These are phyloP conservation scores for Acanthurus leucopareius DNA, from an alignment of 2,797 vertebrate genomes.

Conservation along the genomic window DNA sequence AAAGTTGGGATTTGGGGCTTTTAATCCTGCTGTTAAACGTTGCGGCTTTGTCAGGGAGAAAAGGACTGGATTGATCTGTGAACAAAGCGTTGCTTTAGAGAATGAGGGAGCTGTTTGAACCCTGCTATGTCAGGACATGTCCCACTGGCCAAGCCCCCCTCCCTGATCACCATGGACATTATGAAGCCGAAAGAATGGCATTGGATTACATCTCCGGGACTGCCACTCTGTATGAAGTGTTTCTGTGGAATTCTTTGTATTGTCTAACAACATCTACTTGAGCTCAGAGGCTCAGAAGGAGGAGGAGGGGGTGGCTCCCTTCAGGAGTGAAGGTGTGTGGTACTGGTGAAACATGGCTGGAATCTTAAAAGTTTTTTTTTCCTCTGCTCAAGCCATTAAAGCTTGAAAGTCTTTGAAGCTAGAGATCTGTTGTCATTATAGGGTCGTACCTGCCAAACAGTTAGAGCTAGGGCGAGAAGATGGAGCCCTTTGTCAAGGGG, in stretches of 20 bases:
- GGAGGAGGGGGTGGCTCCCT: conserved; percentile 49
- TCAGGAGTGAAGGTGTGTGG: conserved; percentile 84
- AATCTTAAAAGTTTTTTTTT: conserved; percentile 79
- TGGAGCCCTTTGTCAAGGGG: conserved; percentile 35
- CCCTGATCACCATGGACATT: conserved; percentile 85
- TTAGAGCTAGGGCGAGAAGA: conserved; percentile 34
- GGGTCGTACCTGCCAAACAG: conserved; percentile 64
- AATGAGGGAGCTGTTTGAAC: conserved; percentile 88
- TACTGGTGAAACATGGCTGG: conserved; percentile 78
- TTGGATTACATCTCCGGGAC: conserved; percentile 90
- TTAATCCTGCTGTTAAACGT: conserved; percentile 90
- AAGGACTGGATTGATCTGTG: conserved; percentile 85
- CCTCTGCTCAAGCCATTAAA: conserved; percentile 73
- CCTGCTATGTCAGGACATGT: conserved; percentile 87
- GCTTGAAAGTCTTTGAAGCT: conserved; percentile 79
- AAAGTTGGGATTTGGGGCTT: conserved; percentile 85
- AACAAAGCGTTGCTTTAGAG: conserved; percentile 89
- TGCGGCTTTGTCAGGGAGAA: conserved; percentile 82
- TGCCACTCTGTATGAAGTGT: conserved; percentile 89
- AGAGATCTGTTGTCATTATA: conserved; percentile 73
- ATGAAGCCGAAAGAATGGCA: conserved; percentile 89
- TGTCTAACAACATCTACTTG: conserved; percentile 89
- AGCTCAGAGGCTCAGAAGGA: conserved; percentile 77
- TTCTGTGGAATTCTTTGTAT: conserved; percentile 90
- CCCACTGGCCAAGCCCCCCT: conserved; percentile 79